Evolutionary conservation across 1,140 invertebrate species (phyloP).

Genomic region (Drosophila nigrodunni): DNA sequence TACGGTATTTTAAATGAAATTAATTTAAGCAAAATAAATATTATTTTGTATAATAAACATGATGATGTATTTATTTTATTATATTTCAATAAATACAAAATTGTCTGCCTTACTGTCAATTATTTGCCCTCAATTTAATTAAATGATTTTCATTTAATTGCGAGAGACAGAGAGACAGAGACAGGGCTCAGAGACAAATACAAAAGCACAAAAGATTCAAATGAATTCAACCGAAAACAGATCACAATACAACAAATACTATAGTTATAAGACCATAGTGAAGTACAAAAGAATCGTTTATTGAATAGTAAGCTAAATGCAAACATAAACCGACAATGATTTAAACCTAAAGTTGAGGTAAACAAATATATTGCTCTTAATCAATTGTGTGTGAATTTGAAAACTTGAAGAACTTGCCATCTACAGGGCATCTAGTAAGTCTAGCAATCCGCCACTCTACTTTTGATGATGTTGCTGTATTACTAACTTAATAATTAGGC

Average conservation of each 20-base stretch:
- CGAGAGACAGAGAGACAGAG: background rate
- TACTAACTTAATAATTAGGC: constrained; percentile 11
- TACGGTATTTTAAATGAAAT: too few relatives aligned
- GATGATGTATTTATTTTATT: background rate
- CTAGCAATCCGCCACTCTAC: background rate
- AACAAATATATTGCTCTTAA: background rate
- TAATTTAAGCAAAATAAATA: too few relatives aligned
- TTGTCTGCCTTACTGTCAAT: background rate
- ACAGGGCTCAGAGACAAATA: background rate
- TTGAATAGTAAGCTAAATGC: background rate
- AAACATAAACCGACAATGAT: too few relatives aligned
- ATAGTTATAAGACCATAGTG: background rate
- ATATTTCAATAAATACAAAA: background rate
- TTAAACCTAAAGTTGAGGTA: too few relatives aligned
- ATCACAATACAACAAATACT: background rate
- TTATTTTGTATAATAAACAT: too few relatives aligned
- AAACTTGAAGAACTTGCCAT: background rate
- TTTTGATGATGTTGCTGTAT: constrained; percentile 14
- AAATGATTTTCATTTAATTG: constrained; percentile 16
- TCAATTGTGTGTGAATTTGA: background rate
- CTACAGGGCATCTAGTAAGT: background rate
- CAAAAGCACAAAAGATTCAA: constrained; percentile 2
- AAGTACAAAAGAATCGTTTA: background rate
- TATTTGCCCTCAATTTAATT: background rate
- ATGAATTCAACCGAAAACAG: background rate